Evolutionary conservation across 2,797 vertebrate species (phyloP).

Genomic region (Acipenser transmontanus): DNA sequence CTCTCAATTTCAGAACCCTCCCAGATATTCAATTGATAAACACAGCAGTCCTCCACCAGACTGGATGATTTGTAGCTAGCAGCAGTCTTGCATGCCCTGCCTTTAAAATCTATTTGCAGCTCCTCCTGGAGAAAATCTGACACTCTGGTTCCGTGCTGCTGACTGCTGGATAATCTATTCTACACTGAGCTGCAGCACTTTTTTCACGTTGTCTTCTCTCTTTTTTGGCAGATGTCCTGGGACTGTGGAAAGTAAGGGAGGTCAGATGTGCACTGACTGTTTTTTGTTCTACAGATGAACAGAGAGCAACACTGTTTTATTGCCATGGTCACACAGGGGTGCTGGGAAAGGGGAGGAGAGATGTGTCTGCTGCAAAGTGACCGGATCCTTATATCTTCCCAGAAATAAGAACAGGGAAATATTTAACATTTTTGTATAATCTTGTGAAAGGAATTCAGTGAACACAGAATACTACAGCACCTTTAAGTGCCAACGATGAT

Average conservation of each 20-base stretch:
- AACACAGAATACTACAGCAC: not conserved
- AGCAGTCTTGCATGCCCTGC: not conserved
- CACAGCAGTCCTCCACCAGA: not conserved
- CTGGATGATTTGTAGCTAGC: not conserved
- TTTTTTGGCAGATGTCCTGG: no score
- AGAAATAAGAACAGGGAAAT: no score
- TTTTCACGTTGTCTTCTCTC: no score
- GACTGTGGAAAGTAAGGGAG: no score
- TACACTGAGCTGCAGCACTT: constrained; percentile 23
- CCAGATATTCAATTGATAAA: not conserved
- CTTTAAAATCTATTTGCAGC: not conserved
- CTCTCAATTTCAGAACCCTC: not conserved
- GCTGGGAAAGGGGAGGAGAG: constrained; percentile 3
- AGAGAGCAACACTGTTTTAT: no score
- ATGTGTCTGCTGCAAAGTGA: not conserved
- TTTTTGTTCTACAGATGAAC: no score
- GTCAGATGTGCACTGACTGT: no score
- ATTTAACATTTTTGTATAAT: not conserved
- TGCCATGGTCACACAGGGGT: constrained; percentile 24
- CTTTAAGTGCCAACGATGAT: no score
- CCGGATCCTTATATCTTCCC: not conserved
- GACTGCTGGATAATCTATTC: not conserved
- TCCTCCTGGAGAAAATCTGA: not conserved
- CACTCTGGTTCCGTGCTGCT: not conserved
- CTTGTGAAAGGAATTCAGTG: not conserved